phyloP scores from a whole-genome alignment of 1,140 invertebrate genomes.

The Scaptomyza graminum region DNA sequence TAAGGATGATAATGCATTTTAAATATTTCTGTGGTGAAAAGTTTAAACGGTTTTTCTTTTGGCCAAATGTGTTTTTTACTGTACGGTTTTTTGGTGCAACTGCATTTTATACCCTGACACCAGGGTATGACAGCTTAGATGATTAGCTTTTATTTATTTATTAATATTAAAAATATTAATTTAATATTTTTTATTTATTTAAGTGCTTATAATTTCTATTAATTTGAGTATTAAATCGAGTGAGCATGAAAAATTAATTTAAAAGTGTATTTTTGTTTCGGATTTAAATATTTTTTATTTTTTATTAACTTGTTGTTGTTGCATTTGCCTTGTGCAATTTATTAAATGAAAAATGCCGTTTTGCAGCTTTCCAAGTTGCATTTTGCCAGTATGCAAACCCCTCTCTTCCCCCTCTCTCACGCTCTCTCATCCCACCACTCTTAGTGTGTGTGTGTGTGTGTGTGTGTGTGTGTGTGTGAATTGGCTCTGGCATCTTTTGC shows the following conservation, averaged over 20 bases:
- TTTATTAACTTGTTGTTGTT: slow-evolving; percentile 35
- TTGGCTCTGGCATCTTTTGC: slow-evolving; percentile 61
- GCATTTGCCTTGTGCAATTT: slow-evolving; percentile 79
- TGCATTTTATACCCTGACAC: not conserved
- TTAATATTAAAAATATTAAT: no score
- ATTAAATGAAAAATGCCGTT: slow-evolving; percentile 82
- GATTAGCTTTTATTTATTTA: no score
- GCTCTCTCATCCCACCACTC: not conserved
- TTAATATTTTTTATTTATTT: no score
- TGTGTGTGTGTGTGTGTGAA: slow-evolving; percentile 38
- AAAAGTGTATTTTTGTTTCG: slow-evolving; percentile 28
- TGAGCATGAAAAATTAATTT: not conserved
- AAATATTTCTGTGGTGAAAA: not conserved
- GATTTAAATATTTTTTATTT: slow-evolving; percentile 12
- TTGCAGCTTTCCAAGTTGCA: slow-evolving; percentile 80
- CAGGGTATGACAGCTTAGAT: no score
- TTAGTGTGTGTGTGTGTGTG: slow-evolving; percentile 30
- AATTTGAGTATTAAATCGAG: not conserved
- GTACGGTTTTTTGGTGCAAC: not conserved
- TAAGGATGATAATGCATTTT: not conserved
- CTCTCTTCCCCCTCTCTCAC: not conserved
- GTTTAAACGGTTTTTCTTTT: no score
- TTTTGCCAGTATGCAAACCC: slow-evolving; percentile 42
- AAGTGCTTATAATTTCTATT: not conserved
- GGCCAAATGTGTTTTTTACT: not conserved